A percentile compares a stretch with the other conserved stretches of the same genome.
Conservation (phyloP, 2,113 vertebrate species). For the Tyrannus savana region DNA sequence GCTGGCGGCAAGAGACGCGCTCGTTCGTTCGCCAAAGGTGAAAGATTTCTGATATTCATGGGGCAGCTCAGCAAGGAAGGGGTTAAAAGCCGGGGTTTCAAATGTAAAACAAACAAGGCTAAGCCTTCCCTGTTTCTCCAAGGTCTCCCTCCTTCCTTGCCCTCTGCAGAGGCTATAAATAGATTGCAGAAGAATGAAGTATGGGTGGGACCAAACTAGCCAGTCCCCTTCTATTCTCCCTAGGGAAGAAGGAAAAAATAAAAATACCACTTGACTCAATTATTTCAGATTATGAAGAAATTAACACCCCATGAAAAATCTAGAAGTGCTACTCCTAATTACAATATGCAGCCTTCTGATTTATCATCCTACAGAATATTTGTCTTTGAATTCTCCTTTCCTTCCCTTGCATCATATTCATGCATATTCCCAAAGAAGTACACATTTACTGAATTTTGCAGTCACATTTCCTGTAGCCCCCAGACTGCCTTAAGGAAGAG, state of each 20-base stretch:
- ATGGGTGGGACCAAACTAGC: slow-evolving; percentile 7
- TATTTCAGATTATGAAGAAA: slow-evolving; percentile 39
- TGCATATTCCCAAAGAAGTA: not conserved
- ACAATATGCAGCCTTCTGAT: not conserved
- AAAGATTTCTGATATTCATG: not conserved
- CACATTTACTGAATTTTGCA: not conserved
- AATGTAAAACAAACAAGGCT: slow-evolving; percentile 34
- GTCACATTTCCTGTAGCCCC: not conserved
- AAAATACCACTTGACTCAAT: not conserved
- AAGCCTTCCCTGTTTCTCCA: slow-evolving; percentile 20
- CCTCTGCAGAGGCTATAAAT: slow-evolving; percentile 56
- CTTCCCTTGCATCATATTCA: not conserved
- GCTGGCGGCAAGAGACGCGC: not conserved
- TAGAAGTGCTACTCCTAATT: not conserved
- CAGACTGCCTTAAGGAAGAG: not conserved
- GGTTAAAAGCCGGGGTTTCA: slow-evolving; percentile 47
- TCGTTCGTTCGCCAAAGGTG: not conserved
- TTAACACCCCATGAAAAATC: slow-evolving; percentile 38
- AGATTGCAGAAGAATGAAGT: slow-evolving; percentile 41
- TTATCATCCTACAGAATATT: not conserved
- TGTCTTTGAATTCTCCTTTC: slow-evolving; percentile 55
- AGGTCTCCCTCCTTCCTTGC: slow-evolving; percentile 37
- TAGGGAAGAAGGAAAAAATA: not conserved
- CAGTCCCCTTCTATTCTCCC: slow-evolving; percentile 10
- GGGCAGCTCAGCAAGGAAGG: not conserved